Percentiles rank a stretch among this genome's conserved stretches.
These are phyloP conservation scores for Thyatira batis DNA, from an alignment of 2,888 invertebrate species.

Conservation along the genomic window DNA sequence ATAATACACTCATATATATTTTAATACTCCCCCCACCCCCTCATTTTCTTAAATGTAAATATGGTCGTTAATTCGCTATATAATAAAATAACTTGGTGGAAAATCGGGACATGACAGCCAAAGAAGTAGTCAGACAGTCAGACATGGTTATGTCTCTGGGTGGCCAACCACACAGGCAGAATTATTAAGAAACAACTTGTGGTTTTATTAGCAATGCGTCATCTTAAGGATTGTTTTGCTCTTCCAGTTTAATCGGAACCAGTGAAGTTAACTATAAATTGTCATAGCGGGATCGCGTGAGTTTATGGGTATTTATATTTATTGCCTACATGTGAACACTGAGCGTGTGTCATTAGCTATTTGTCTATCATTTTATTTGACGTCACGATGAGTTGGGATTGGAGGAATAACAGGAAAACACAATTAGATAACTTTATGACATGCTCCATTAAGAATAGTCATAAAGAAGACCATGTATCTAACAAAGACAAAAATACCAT, in stretches of 20 bases:
- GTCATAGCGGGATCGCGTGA: background rate
- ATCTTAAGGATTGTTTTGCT: slow-evolving; percentile 9
- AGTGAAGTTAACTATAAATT: background rate
- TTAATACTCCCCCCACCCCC: no score
- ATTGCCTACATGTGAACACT: background rate
- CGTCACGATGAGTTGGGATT: background rate
- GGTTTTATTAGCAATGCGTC: slow-evolving; percentile 42
- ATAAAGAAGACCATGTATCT: no score
- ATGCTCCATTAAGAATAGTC: no score
- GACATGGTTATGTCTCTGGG: slow-evolving; percentile 23
- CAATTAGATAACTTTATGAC: background rate
- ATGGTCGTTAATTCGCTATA: no score
- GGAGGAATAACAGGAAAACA: background rate
- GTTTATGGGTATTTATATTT: background rate
- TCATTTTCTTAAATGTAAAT: no score
- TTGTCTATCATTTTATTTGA: background rate
- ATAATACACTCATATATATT: background rate
- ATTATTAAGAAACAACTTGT: slow-evolving; percentile 39
- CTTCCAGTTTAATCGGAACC: background rate
- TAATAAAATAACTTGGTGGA: background rate
- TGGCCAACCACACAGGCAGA: slow-evolving; percentile 26
- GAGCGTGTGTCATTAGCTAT: background rate
- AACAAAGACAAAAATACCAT: no score
- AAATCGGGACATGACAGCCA: background rate
- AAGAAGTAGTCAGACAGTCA: slow-evolving; percentile 21